Evolutionary conservation across 2,888 invertebrate genomes (phyloP), one percentile per base, ranked within the genome.

Genomic region (Sinohyriopsis cumingii): DNA sequence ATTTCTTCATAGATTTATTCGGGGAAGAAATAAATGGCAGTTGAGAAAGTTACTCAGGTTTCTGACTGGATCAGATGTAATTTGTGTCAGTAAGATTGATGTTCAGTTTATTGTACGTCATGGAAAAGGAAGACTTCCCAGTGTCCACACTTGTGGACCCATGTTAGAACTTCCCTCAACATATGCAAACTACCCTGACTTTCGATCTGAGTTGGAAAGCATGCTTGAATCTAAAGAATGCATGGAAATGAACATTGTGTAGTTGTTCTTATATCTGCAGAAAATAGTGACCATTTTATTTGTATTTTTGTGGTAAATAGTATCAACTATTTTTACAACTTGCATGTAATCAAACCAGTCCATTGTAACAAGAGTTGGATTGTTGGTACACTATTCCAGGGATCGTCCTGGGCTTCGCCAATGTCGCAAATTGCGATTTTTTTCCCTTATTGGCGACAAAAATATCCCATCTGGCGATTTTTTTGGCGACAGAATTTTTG

Each of bases 101-200:
- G 56, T 69, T 28, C 65, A 55, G 1, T 69, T 69, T 61, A 62
- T 60, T 5, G 60, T 65, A 20, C 59, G 65, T 5, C 55, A 60
- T 65, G 65, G 65, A 24, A 25, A 53, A 53, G 69, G 65, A 33
- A 69, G 69, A 55, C 53, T 45, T 20, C 65, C 69, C 4, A 69
- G 61, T 24, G 56, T 63, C 20, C 69, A 69, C 65, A 69, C 69
- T 65, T 69, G 69, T 60, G 69, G 65, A 61, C 69, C 69, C 28
- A 22, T 62, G 54, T 19, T 69, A 33, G 69, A 69, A 28, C 54
- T 69, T 20, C 69, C 65, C 15, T 65, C 55, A 15, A 65, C 69
- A 54, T 69, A 69, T 60, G 56, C 65, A 5, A 65, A 59, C 61
- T 69, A 45, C 45, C 69, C 69, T 6, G 60, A 69, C 33, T 69